phyloP scores from a whole-genome alignment of 2,113 vertebrate genomes.

The Proterorhinus semilunaris region DNA sequence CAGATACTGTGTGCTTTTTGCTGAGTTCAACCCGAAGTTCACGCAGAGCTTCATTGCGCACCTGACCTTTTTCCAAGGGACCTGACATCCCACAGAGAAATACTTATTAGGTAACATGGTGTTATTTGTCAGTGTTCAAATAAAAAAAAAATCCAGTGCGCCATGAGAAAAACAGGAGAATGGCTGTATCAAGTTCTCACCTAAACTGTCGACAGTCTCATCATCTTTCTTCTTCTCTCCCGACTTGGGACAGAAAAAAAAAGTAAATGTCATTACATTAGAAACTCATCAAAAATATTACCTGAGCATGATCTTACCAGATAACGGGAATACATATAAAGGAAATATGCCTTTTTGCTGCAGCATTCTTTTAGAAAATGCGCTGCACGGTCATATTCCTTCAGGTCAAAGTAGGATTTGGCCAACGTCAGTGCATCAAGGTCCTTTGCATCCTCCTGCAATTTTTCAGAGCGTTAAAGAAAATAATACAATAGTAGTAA shows the following conservation, averaged over 20 bases:
- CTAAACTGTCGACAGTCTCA: slow-evolving; percentile 96
- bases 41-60: slow-evolving; percentile 93
- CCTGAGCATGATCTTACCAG: slow-evolving; percentile 81
- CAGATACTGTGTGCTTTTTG: slow-evolving; percentile 92
- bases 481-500: background rate
- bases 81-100: slow-evolving; percentile 68
- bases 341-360: slow-evolving; percentile 96
- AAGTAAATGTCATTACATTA: background rate
- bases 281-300: background rate
- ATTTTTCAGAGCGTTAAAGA: background rate
- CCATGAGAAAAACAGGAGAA: too few relatives aligned
- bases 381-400: slow-evolving; percentile 96
- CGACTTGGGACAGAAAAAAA: slow-evolving; percentile 78
- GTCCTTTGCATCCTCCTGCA: slow-evolving; percentile 91
- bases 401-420: slow-evolving; percentile 97
- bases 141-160: too few relatives aligned
- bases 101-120: background rate
- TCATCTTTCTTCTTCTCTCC: slow-evolving; percentile 99
- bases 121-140: too few relatives aligned
- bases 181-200: slow-evolving; percentile 71
- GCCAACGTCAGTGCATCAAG: slow-evolving; percentile 93
- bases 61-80: slow-evolving; percentile 96
- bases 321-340: slow-evolving; percentile 98
- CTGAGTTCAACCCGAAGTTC: slow-evolving; percentile 95
- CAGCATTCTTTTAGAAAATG: slow-evolving; percentile 93